Evolutionary conservation across 2,888 invertebrate species (phyloP), one percentile per base, ranked within the genome.

Genomic region (Lagria hirta): DNA sequence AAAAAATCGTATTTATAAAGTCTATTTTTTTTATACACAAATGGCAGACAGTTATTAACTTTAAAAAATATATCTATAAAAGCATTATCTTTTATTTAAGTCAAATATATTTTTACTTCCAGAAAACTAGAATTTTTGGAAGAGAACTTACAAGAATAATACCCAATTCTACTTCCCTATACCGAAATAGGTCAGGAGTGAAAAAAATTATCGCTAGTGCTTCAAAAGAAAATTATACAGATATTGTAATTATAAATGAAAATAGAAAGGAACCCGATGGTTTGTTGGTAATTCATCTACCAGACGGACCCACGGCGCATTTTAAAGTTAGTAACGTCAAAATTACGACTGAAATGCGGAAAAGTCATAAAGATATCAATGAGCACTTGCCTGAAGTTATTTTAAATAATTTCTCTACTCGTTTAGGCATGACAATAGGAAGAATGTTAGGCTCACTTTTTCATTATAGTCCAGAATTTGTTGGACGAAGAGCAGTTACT

Each of bases 271-370:
- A 88, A 65, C 97, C 97, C 0, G 92, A 96, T 73, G 97, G 94
- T 2, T 76, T 99, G 67, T 75, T 98, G 10, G 75, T 99, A 2
- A 85, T 94, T 48, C 98, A 99, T 73, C 75, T 99, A 47, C 99
- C 99, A 0, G 83, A 91, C 54, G 99, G 99, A 0, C 99, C 99
- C 0, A 98, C 99, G 0, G 94, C 96, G 8, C 90, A 94, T 70
- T 99, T 98, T 69, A 88, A 91, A 66, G 69, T 99, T 11, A 92
- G 92, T 58, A 96, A 89, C 70, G 90, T 97, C 1, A 88, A 86
- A 68, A 84, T 95, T 30, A 92, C 93, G 0, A 84, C 88, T 12
- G 91, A 95, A 59, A 76, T 96, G 27, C 83, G 84, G 52, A 82
- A 83, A 50, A 82, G 80, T 62, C 84, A 86, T 62, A 85, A 83